phyloP scores from a whole-genome alignment of 2,113 vertebrate genomes.

The Oreocharis arfaki region DNA sequence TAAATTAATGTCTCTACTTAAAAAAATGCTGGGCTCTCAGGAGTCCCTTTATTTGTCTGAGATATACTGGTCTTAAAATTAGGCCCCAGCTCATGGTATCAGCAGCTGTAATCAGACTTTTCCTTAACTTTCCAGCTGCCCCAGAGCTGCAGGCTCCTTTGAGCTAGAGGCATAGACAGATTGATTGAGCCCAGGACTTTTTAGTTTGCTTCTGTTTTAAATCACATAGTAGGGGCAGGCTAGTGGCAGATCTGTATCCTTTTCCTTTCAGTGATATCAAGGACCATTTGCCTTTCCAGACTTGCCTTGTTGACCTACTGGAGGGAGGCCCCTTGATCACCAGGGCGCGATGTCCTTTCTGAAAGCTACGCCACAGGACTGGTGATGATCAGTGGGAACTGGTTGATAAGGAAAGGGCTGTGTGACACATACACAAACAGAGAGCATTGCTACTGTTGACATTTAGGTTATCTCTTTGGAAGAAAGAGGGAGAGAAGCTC shows the following conservation, averaged over 20 bases:
- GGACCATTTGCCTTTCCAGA: neutral
- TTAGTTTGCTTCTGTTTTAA: neutral
- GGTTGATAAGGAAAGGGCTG: neutral
- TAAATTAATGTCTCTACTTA: neutral
- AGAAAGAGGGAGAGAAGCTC: neutral
- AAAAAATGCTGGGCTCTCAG: neutral
- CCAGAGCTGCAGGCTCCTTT: neutral
- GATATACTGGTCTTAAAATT: neutral
- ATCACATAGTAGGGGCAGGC: neutral
- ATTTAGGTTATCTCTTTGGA: neutral
- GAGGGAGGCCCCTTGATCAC: neutral
- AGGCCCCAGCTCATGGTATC: neutral
- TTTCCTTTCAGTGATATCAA: neutral
- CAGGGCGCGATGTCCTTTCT: neutral
- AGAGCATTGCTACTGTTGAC: neutral
- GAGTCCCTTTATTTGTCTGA: neutral
- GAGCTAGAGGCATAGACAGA: neutral
- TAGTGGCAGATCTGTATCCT: neutral
- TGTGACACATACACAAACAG: neutral
- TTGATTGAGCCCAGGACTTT: neutral
- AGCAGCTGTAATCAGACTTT: neutral
- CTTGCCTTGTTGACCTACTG: neutral
- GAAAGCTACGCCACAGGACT: neutral
- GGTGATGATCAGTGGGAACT: neutral
- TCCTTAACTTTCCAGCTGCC: neutral